phyloP scores from a whole-genome alignment of 2,888 invertebrate genomes.

The Oconnorella tubifera region DNA sequence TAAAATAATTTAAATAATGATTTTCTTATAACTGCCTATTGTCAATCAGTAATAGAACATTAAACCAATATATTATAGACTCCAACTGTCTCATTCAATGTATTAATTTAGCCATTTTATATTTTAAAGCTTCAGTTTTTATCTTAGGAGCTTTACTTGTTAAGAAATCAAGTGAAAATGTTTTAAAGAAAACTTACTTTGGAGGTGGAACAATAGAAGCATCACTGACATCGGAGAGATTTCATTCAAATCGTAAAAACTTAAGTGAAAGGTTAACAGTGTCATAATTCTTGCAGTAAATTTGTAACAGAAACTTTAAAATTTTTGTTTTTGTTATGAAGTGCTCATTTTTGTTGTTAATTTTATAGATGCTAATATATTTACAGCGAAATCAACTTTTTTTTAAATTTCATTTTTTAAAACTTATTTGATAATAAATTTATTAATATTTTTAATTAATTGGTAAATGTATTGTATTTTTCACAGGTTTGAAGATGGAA shows the following conservation, averaged over 20 bases:
- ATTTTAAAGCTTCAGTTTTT: too few relatives aligned
- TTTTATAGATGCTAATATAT: too few relatives aligned
- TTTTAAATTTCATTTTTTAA: neutral
- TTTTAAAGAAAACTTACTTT: slow-evolving; percentile 72
- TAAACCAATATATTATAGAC: too few relatives aligned
- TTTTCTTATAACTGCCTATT: too few relatives aligned
- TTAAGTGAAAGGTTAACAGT: slow-evolving; percentile 71
- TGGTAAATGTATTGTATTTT: slow-evolving; percentile 1
- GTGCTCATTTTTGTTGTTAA: too few relatives aligned
- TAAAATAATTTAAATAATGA: too few relatives aligned
- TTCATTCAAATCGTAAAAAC: slow-evolving; percentile 67
- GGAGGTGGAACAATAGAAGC: slow-evolving; percentile 92
- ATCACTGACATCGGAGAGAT: slow-evolving; percentile 69
- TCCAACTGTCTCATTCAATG: too few relatives aligned
- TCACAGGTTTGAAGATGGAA: slow-evolving; percentile 88
- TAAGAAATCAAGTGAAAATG: slow-evolving; percentile 59
- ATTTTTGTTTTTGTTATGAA: slow-evolving; percentile 3
- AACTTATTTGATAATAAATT: neutral
- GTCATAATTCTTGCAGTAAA: too few relatives aligned
- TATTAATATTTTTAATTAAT: neutral
- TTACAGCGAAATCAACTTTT: too few relatives aligned
- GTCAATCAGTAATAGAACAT: too few relatives aligned
- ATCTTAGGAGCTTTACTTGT: slow-evolving; percentile 71
- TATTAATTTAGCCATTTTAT: too few relatives aligned
- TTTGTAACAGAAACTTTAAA: too few relatives aligned